phyloP scores from a whole-genome alignment of 2,888 invertebrate genomes.

The Lycocerus yunnanus region DNA sequence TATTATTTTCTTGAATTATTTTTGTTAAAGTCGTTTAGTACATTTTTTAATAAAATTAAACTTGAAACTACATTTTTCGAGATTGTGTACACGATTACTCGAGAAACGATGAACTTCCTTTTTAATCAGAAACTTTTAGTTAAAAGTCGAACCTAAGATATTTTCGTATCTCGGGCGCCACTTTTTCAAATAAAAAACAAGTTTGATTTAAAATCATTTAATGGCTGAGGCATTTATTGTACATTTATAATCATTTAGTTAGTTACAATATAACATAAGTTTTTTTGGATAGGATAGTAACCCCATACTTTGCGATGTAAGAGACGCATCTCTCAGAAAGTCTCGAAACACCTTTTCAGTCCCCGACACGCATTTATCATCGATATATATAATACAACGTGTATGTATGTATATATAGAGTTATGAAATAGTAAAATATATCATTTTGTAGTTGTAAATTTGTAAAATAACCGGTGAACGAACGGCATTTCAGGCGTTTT shows the following conservation, averaged over 20 bases:
- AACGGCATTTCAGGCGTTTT: slow-evolving; percentile 29
- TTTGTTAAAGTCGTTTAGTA: no score
- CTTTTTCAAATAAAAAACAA: slow-evolving; percentile 11
- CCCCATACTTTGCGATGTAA: slow-evolving; percentile 51
- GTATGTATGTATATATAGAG: slow-evolving; percentile 41
- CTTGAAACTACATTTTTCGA: no score
- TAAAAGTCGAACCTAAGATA: no score
- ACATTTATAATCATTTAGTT: slow-evolving; percentile 56
- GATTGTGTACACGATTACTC: no score
- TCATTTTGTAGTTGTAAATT: slow-evolving; percentile 46
- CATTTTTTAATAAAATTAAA: no score
- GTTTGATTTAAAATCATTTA: slow-evolving; percentile 52
- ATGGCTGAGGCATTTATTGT: slow-evolving; percentile 59
- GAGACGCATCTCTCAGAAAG: slow-evolving; percentile 32
- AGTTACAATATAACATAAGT: slow-evolving; percentile 53
- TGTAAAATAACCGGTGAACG: slow-evolving; percentile 25
- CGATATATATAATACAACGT: slow-evolving; percentile 41
- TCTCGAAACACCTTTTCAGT: slow-evolving; percentile 30
- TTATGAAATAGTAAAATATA: slow-evolving; percentile 53
- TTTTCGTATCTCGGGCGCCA: not conserved
- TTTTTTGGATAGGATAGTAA: slow-evolving; percentile 51
- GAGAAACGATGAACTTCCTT: no score
- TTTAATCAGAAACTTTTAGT: no score
- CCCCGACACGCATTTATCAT: slow-evolving; percentile 31
- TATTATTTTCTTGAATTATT: no score